These are phyloP conservation scores for Percopsis transmontana DNA, from an alignment of 2,113 vertebrate species.

Conservation along the genomic window DNA sequence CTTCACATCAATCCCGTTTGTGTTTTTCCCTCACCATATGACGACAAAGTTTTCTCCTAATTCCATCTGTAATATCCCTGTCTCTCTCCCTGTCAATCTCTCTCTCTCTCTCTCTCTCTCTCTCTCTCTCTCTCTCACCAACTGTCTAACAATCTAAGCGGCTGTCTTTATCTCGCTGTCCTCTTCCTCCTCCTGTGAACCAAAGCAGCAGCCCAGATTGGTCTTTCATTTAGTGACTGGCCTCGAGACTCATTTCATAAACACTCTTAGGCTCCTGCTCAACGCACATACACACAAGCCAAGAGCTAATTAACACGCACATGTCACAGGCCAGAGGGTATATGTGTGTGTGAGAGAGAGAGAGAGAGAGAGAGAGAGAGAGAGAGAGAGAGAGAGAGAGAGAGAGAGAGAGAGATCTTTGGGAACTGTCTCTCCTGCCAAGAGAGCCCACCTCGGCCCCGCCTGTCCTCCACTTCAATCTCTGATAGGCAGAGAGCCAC, in stretches of 20 bases:
- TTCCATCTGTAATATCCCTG: not conserved
- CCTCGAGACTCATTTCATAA: slow-evolving; percentile 59
- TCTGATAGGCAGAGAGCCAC: slow-evolving; percentile 55
- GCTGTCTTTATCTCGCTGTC: not conserved
- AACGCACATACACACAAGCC: slow-evolving; percentile 16
- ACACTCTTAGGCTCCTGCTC: slow-evolving; percentile 46
- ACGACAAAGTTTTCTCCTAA: not conserved
- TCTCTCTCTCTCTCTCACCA: slow-evolving; percentile 10
- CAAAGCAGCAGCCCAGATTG: slow-evolving; percentile 55
- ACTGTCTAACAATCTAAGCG: not conserved
- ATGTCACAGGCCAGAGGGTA: slow-evolving; percentile 49
- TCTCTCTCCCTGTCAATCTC: slow-evolving; percentile 1
- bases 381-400: not conserved
- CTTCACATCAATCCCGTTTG: slow-evolving; percentile 46
- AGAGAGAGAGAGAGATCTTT: slow-evolving; percentile 14
- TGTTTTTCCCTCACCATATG: slow-evolving; percentile 9
- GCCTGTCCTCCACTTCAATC: slow-evolving; percentile 43
- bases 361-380: slow-evolving; percentile 25
- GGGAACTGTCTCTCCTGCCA: slow-evolving; percentile 43
- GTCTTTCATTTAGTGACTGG: slow-evolving; percentile 61
- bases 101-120: slow-evolving; percentile 49
- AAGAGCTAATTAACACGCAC: slow-evolving; percentile 60
- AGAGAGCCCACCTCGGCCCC: slow-evolving; percentile 18
- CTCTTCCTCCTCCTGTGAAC: slow-evolving; percentile 34
- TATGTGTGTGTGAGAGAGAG: slow-evolving; percentile 1